Base-by-base conservation (phyloP, 2,797 vertebrate genomes). In the Lagodon rhomboides region DNA sequence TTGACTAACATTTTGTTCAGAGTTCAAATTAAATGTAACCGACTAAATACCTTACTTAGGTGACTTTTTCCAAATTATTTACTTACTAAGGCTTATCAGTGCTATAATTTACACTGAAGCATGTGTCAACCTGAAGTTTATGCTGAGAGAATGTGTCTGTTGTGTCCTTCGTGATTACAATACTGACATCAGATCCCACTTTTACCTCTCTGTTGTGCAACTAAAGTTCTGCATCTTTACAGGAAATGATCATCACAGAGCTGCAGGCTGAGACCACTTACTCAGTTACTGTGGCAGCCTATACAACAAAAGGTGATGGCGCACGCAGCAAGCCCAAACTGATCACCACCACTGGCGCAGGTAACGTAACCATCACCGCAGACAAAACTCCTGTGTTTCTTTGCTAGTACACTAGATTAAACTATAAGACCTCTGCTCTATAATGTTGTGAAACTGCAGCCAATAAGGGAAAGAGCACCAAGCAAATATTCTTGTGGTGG, bases 241-340 rank as follows among this genome's bases (percentile, higher is more conserved):
- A 99, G 98, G 98, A 99, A 95, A 98, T 99, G 97, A 92, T 98
- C 90, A 96, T 99, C 93, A 93, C 96, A 90, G 98, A 97, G 73
- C 95, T 99, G 82, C 96, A 96, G 87, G 98, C 98, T 90, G 98
- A 99, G 93, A 98, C 97, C 34, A 97, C 97, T 1, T 99, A 99
- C 77, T 98, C 98, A 12, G 96, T 99, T 60, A 98, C 98, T 0
- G 98, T 99, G 77, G 97, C 97, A 78, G 98, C 98, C 80, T 99
- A 99, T 73, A 99, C 98, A 20, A 99, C 98, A 10, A 99, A 99
- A 94, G 98, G 98, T 27, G 98, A 99, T 0, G 98, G 98, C 70
- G 98, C 98, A 68, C 97, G 98, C 87, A 99, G 98, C 96, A 99
- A 99, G 88, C 97, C 98, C 75, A 99, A 97, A 91, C 90, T 98